Base-by-base conservation (phyloP, 2,113 vertebrate species). In the Boleophthalmus pectinirostris region DNA sequence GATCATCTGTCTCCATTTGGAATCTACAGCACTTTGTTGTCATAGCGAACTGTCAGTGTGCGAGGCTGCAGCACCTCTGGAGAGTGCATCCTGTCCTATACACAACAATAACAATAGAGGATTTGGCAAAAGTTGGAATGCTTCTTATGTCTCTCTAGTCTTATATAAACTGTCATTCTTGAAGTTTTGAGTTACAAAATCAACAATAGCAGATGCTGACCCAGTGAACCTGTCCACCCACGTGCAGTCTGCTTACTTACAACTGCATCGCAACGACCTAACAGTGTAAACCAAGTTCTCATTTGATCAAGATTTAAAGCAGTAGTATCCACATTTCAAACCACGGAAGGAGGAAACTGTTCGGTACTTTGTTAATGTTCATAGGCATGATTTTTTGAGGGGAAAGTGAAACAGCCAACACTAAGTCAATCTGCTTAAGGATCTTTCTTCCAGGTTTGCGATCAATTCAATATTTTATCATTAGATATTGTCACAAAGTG, bases 51-150 rank as follows among this genome's bases (percentile, higher is more conserved):
- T 87, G 89, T 92, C 91, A 79, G 83, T 79, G 87, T 79, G 85
- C 81, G 86, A 82, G 78, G 90, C 89, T 87, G 77, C 86, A 79
- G 74, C 92, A 88, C 92, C 88, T 93, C 88, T 14, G 78, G 85
- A 78, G 90, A 89, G 92, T 93, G 92, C 91, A 93, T 92, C 91
- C 90, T 92, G 90, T 79, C 75, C 87, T 74, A 78, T n/a, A 57
- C 64, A 67, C 54, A 58, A 24, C 63, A 46, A 66, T 13, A 45
- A 13, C 23, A 58, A 25, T 5, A 23, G 21, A 25, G 23, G 56
- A 25, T 58, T 58, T 58, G 21, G 23, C 20, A 58, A 58, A 24
- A 58, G 56, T 58, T 25, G 23, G 24, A 25, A 25, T 25, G 3
- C 13, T 58, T 24, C 11, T 57, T 5, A 15, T 11, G 24, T 13